Percentiles rank a stretch among this genome's conserved stretches.
Conservation (phyloP, 2,797 vertebrate species). For the Leptoclinus maculatus region DNA sequence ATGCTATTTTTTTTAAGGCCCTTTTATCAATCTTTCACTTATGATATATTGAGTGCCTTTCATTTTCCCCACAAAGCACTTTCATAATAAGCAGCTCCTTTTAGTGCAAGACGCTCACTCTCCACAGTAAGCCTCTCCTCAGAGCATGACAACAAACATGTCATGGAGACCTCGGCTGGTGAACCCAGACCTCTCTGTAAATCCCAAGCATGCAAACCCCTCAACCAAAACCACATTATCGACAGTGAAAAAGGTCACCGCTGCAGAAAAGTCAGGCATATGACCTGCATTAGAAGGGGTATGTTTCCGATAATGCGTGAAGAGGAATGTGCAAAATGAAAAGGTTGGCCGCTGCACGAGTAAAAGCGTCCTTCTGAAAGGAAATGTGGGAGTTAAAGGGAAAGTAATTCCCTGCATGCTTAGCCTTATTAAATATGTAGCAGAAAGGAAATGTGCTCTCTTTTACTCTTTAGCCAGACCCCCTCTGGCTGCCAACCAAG, state of each 20-base stretch:
- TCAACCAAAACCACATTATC: conserved; percentile 42
- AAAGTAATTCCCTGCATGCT: conserved; percentile 77
- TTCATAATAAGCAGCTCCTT: conserved; percentile 20
- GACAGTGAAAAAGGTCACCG: conserved; percentile 34
- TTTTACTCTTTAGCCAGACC: conserved; percentile 55
- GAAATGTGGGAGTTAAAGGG: conserved; percentile 72
- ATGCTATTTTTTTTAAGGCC: too few species aligned
- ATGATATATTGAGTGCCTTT: conserved; percentile 14
- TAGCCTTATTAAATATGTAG: conserved; percentile 81
- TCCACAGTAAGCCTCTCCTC: conserved; percentile 44
- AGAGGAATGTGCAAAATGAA: conserved; percentile 76
- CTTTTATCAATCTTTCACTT: conserved; percentile 11
- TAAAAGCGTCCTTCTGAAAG: conserved; percentile 60
- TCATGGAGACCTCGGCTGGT: conserved; percentile 38
- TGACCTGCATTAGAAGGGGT: conserved; percentile 68
- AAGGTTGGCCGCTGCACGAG: conserved; percentile 41
- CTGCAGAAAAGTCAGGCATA: conserved; percentile 55
- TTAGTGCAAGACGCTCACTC: conserved; percentile 7
- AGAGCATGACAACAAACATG: conserved; percentile 67
- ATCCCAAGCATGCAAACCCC: conserved; percentile 65
- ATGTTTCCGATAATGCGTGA: conserved; percentile 77
- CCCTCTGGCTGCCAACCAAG: conserved; percentile 42
- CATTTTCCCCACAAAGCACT: conserved; percentile 29
- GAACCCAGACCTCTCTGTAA: conserved; percentile 52
- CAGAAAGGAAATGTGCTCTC: conserved; percentile 76